phyloP scores from a whole-genome alignment of 2,113 vertebrate species.

The Ibidorhyncha struthersii region DNA sequence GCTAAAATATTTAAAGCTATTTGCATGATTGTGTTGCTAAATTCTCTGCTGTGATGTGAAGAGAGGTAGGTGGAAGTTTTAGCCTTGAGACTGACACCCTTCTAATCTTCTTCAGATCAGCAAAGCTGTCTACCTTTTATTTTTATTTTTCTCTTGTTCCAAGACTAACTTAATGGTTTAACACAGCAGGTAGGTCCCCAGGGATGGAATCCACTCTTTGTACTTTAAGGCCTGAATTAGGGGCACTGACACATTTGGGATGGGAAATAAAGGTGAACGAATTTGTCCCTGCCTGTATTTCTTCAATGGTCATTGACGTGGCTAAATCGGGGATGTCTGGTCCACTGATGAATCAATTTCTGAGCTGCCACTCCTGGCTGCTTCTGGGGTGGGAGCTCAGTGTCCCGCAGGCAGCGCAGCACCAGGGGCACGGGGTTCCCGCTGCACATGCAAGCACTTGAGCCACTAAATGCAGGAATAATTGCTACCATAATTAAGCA shows the following conservation, averaged over 20 bases:
- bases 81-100: not conserved
- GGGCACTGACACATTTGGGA: not conserved
- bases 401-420: not conserved
- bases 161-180: not conserved
- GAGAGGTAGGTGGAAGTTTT: not conserved
- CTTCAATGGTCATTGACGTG: not conserved
- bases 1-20: not conserved
- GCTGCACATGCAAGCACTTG: accelerated
- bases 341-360: not conserved
- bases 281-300: not conserved
- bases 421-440: accelerated
- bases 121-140: not conserved
- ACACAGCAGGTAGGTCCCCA: not conserved
- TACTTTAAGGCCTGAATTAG: not conserved
- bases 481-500: not conserved
- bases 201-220: not conserved
- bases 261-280: not conserved
- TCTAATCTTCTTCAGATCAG: not conserved
- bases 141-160: not conserved
- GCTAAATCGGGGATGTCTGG: not conserved
- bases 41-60: not conserved
- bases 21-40: not conserved
- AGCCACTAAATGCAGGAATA: not conserved
- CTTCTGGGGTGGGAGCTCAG: not conserved
- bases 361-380: not conserved